Base-by-base conservation (phyloP, 2,113 vertebrate species). In the Cnemophilus loriae region DNA sequence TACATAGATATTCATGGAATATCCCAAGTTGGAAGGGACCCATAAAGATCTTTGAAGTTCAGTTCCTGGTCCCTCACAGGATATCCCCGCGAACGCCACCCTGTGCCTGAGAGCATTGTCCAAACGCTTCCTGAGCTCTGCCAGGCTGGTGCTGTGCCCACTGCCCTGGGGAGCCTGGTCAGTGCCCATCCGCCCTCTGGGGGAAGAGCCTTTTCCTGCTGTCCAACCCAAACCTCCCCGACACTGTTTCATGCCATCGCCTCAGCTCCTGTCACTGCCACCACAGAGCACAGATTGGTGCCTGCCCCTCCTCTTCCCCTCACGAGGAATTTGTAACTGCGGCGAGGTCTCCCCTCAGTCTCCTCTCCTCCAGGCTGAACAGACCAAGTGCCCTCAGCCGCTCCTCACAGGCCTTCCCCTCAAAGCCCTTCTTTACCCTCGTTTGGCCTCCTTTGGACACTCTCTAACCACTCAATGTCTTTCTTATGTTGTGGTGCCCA, bases 281-380 rank as follows among this genome's bases (percentile, higher is more conserved):
- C 28, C 26, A 13, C 19, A 4, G 61, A 27, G 52, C 26, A 44
- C 37, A 7, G 32, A 5, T 33, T 37, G 19, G 17, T 2, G 22
- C 14, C 52, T 35, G 17, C 11, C 37, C 35, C 14, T 35, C 16
- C 49, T 23, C 19, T 3, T 11, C 59, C n/a, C 50, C 24, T 56
- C 49, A 4, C 1, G 0, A 14, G 35, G 23, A 12, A 10, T 26
- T 0, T 33, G 33, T 5, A 2, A 7, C 39, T 27, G 41, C 49
- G 27, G 5, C 5, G 28, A 15, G 28, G 6, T 10, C 9, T 63
- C 21, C 10, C 22, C 27, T 44, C 47, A 21, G 32, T 13, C 35
- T 50, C 9, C 39, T 52, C 41, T 46, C 10, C 35, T 61, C 33
- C 67, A 14, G 41, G 39, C 39, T 37, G 49, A 55, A 7, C 55